Evolutionary conservation across 1,140 invertebrate species (phyloP), one percentile per base, ranked within the genome.

Genomic region (Nylanderia fulva): DNA sequence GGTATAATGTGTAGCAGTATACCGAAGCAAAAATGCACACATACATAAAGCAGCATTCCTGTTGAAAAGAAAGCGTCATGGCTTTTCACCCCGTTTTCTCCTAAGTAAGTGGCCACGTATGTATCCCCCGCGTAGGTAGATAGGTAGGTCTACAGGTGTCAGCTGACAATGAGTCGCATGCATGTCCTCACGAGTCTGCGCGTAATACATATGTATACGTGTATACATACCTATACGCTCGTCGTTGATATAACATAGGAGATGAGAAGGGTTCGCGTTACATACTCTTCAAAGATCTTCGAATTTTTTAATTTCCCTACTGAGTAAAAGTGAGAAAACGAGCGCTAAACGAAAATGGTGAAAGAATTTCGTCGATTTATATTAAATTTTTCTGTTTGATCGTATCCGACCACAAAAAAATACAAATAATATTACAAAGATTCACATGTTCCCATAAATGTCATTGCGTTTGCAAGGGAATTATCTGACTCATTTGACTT

Each of bases 81-180:
- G 90, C 89, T 91, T 85, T 91, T 88, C 90, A 82, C 52, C 87
- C 80, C 61, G 21, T 8, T 52, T 85, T 79, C 85, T 86, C 87
- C 85, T 77, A 93, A 93, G 91, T 93, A 93, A 94, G 94, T 93
- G 93, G 91, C 91, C 91, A 88, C 92, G 90, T 91, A 88, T 69
- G 84, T 88, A 60, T 64, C 85, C 71, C 88, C 71, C 88, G 90
- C 60, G 63, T 79, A 79, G 76, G 45, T 58, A 58, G 54, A 21
- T 58, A 56, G n/a, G n/a, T 87, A 85, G 91, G 93, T 94, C 93
- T 92, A 94, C 93, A 94, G 94, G 94, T 94, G 94, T 94, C 93
- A 90, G 92, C 88, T 93, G 93, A 94, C 94, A 94, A 94, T 94
- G 91, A 91, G 86, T 89, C 85, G 75, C 80, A 86, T 72, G 64